These are phyloP conservation scores for Atta texana DNA, from an alignment of 1,140 invertebrate genomes.

Conservation along the genomic window DNA sequence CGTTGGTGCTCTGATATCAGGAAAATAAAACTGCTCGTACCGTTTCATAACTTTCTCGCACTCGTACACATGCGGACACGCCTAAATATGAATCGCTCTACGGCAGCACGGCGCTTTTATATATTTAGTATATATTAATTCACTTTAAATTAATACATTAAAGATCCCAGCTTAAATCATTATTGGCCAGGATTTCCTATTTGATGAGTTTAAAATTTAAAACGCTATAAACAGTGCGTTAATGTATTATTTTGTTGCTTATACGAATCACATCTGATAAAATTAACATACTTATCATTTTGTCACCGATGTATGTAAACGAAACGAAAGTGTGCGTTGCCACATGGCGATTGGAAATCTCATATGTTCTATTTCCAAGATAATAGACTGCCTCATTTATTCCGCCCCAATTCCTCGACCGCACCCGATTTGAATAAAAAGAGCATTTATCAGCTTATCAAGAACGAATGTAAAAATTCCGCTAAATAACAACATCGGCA, in stretches of 20 bases:
- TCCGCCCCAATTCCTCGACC: conserved; percentile 69
- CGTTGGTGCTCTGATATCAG: not conserved
- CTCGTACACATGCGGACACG: not conserved
- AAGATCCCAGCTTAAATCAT: too few species aligned
- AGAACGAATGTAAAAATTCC: not conserved
- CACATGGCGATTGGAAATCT: conserved; percentile 49
- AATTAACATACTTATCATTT: conserved; percentile 76
- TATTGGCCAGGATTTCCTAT: too few species aligned
- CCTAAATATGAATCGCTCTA: not conserved
- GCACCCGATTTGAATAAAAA: conserved; percentile 51
- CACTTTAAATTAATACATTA: too few species aligned
- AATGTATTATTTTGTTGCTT: not conserved
- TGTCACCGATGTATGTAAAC: conserved; percentile 47
- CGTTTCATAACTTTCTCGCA: conserved; percentile 18
- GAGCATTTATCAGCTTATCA: conserved; percentile 59
- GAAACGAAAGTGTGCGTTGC: conserved; percentile 15
- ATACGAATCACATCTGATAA: conserved; percentile 51
- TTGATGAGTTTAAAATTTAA: conserved; percentile 2
- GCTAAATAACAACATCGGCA: conserved; percentile 47
- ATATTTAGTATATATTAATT: too few species aligned
- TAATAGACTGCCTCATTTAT: conserved; percentile 71
- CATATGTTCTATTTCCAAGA: conserved; percentile 40
- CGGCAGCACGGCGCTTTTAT: not conserved
- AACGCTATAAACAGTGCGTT: not conserved
- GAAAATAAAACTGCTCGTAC: not conserved